Conservation (phyloP, 2,113 vertebrate species). For the Gnathonemus longibarbis region DNA sequence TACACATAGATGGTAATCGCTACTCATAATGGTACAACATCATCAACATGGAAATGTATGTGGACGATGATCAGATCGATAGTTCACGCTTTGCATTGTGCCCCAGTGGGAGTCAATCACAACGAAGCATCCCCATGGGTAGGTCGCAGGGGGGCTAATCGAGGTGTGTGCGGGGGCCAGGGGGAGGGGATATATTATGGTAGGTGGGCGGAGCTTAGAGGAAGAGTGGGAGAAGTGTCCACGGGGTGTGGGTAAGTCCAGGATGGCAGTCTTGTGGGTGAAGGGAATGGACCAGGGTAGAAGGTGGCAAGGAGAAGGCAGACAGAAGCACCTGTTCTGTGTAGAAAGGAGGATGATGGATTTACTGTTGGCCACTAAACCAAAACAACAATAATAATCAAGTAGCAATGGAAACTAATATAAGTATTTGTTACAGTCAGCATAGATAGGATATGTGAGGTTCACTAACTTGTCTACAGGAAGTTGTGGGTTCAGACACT, state of each 20-base stretch:
- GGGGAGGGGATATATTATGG: background rate
- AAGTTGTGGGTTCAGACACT: background rate
- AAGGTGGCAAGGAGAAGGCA: background rate
- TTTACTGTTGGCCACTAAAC: background rate
- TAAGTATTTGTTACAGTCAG: background rate
- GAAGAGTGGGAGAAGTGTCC: background rate
- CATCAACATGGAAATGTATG: background rate
- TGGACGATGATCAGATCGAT: background rate
- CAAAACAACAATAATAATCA: background rate
- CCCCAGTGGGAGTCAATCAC: background rate
- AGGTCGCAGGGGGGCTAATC: background rate
- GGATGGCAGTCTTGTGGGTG: background rate
- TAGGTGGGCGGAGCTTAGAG: background rate
- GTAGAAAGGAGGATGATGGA: background rate
- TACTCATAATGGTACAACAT: background rate
- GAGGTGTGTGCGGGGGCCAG: background rate
- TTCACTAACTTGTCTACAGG: background rate
- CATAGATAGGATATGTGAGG: background rate
- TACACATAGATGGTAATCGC: background rate
- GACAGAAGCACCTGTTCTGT: background rate
- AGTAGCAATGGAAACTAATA: background rate
- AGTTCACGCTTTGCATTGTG: background rate
- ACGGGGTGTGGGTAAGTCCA: background rate
- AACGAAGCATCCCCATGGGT: background rate
- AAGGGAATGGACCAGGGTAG: background rate